These are phyloP conservation scores for Elegia similella DNA, from an alignment of 2,888 invertebrate species.

Conservation along the genomic window DNA sequence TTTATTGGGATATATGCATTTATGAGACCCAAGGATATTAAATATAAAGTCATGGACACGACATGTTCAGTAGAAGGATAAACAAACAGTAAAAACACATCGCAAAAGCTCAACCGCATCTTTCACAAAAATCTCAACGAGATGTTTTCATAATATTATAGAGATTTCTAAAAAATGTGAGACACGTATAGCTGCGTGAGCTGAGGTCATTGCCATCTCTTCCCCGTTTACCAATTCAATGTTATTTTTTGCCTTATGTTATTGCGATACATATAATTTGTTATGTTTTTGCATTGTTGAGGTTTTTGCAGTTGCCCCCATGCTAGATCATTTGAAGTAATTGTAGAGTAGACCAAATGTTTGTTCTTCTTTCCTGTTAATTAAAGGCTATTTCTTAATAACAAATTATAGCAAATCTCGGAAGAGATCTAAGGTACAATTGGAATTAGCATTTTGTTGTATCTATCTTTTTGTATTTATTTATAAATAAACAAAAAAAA, in stretches of 20 bases:
- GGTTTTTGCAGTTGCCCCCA: background rate
- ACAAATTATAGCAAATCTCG: too few species aligned
- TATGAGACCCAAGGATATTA: too few species aligned
- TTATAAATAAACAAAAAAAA: too few species aligned
- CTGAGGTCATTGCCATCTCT: background rate
- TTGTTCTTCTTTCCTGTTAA: background rate
- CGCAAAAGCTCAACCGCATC: background rate
- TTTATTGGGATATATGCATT: too few species aligned
- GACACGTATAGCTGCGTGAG: background rate
- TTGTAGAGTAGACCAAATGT: background rate
- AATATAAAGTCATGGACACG: too few species aligned
- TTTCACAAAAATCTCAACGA: background rate
- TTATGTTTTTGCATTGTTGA: background rate
- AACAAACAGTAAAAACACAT: background rate
- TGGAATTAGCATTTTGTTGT: too few species aligned
- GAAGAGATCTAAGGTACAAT: too few species aligned
- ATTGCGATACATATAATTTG: background rate
- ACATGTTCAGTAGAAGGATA: background rate
- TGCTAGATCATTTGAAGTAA: background rate
- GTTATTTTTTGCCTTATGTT: conserved; percentile 1
- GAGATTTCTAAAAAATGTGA: background rate
- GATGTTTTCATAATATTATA: background rate
- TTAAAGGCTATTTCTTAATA: background rate
- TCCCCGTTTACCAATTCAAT: conserved; percentile 1
- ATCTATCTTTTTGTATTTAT: too few species aligned